These are phyloP conservation scores for Orthosia gracilis DNA, from an alignment of 2,888 invertebrate species.

Conservation along the genomic window DNA sequence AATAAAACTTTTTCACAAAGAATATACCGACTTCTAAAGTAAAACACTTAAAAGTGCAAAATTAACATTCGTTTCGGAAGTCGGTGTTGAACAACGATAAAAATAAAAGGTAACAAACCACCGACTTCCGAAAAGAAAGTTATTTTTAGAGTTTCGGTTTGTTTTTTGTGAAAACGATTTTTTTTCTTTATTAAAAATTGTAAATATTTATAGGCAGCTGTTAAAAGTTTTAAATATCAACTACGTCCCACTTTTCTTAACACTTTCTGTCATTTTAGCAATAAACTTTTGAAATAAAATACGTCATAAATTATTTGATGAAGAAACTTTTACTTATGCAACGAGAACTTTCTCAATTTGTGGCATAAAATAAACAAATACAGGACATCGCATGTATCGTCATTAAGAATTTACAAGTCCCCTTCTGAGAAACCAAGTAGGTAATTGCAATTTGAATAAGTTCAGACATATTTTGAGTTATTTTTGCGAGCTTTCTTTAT, in stretches of 20 bases:
- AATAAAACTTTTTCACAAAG: too few relatives aligned
- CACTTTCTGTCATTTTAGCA: constrained; percentile 38
- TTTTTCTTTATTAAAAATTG: too few relatives aligned
- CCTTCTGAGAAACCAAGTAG: constrained; percentile 37
- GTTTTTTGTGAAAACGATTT: too few relatives aligned
- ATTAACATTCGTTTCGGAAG: too few relatives aligned
- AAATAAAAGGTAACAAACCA: too few relatives aligned
- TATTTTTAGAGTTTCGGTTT: too few relatives aligned
- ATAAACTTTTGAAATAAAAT: constrained; percentile 58
- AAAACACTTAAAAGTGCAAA: too few relatives aligned
- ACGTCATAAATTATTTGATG: constrained; percentile 47
- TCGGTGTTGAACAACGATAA: too few relatives aligned
- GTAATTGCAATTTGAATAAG: constrained; percentile 43
- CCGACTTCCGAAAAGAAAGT: too few relatives aligned
- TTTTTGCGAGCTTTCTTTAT: constrained; percentile 7
- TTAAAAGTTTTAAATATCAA: background rate
- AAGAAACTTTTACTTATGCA: constrained; percentile 37
- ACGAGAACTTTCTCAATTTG: constrained; percentile 46
- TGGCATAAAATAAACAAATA: constrained; percentile 41
- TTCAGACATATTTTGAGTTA: constrained; percentile 17
- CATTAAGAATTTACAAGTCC: constrained; percentile 34
- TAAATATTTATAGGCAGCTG: background rate
- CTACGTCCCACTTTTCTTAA: constrained; percentile 32
- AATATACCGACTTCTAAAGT: too few relatives aligned
- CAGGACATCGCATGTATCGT: constrained; percentile 39